Evolutionary conservation across 2,113 vertebrate species (phyloP).

Genomic region (Oophaga pumilio): DNA sequence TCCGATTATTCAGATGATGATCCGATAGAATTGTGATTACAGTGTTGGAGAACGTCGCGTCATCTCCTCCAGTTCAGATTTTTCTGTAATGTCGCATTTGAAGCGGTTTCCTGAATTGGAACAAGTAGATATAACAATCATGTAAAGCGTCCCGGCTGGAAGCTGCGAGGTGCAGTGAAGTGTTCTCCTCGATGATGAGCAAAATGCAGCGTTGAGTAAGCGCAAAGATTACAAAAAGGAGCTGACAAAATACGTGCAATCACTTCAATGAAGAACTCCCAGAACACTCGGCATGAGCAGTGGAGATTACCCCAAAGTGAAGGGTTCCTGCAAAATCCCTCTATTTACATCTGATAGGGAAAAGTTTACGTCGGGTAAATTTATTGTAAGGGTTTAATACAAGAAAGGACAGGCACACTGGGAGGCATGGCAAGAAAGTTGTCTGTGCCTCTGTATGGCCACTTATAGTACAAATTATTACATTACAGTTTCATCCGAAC

Average conservation of each 20-base stretch:
- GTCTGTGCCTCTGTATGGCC: too few species aligned
- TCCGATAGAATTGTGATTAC: background rate
- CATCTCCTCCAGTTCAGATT: background rate
- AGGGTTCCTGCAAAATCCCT: background rate
- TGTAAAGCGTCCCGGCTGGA: background rate
- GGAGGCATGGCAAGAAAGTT: background rate
- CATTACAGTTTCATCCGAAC: too few species aligned
- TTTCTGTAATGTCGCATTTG: background rate
- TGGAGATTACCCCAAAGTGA: background rate
- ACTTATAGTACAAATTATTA: too few species aligned
- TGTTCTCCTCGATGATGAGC: background rate
- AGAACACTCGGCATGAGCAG: background rate
- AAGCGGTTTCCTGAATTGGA: background rate
- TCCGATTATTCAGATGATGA: background rate
- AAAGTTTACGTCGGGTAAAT: background rate
- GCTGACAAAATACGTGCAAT: background rate
- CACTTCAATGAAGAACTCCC: background rate
- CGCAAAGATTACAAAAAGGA: background rate
- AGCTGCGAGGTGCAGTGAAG: conserved; percentile 3
- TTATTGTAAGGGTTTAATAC: background rate
- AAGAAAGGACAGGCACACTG: background rate
- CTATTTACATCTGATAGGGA: background rate
- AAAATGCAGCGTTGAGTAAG: background rate
- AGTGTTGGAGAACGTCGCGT: background rate
- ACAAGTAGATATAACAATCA: conserved; percentile 24